phyloP scores from a whole-genome alignment of 2,888 invertebrate species.

The Andricus curvator region DNA sequence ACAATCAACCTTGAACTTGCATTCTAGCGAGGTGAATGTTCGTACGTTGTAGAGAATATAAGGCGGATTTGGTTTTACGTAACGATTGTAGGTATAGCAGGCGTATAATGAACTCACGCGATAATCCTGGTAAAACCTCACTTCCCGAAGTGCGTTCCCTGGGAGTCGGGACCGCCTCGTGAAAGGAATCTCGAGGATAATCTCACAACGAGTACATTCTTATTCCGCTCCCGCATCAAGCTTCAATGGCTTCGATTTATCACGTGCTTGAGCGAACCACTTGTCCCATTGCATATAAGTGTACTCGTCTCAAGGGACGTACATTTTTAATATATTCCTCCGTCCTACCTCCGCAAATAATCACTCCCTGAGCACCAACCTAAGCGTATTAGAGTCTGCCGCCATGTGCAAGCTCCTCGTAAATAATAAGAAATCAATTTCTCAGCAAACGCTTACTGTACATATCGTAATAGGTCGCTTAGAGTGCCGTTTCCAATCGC shows the following conservation, averaged over 20 bases:
- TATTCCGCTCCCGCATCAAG: conserved; percentile 70
- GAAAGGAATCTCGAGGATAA: conserved; percentile 73
- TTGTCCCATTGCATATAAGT: conserved; percentile 48
- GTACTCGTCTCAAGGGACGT: conserved; percentile 51
- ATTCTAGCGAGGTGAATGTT: conserved; percentile 50
- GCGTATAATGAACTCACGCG: conserved; percentile 73
- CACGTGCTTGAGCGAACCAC: conserved; percentile 61
- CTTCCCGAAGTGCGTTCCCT: conserved; percentile 67
- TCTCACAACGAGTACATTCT: conserved; percentile 70
- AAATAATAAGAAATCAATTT: conserved; percentile 73
- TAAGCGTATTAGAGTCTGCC: conserved; percentile 46
- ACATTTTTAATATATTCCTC: conserved; percentile 57
- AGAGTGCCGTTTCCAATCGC: conserved; percentile 62
- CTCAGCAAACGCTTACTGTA: conserved; percentile 61
- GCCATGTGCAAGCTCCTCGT: conserved; percentile 58
- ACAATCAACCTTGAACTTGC: conserved; percentile 39
- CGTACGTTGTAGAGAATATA: conserved; percentile 48
- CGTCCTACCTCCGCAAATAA: conserved; percentile 42
- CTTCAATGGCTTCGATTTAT: conserved; percentile 72
- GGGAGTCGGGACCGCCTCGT: conserved; percentile 60
- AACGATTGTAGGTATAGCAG: conserved; percentile 58
- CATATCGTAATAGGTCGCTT: conserved; percentile 51
- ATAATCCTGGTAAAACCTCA: conserved; percentile 70
- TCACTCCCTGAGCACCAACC: conserved; percentile 46
- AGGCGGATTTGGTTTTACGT: conserved; percentile 63